Conservation (phyloP, 2,888 invertebrate species). For the Chloroclysta siterata region DNA sequence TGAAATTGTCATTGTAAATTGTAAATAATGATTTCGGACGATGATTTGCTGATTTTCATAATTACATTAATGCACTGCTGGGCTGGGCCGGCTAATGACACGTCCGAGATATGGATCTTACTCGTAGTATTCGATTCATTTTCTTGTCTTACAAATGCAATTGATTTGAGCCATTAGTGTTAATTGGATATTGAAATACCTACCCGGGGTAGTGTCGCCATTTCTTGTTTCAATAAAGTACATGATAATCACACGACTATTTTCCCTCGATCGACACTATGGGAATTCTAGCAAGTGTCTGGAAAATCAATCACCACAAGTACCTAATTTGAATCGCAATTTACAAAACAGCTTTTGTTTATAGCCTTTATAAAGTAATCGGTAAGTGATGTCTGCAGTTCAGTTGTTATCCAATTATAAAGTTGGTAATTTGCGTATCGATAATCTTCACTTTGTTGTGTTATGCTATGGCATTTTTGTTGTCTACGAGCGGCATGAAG, state of each 20-base stretch:
- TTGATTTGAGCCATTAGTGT: conserved; percentile 61
- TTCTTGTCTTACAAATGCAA: conserved; percentile 58
- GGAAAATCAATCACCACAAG: conserved; percentile 69
- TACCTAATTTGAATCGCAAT: conserved; percentile 40
- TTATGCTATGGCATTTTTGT: background rate
- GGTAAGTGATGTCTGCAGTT: conserved; percentile 3
- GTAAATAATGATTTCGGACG: conserved; percentile 67
- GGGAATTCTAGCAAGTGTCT: conserved; percentile 74
- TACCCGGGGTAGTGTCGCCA: conserved; percentile 70
- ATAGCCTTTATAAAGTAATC: conserved; percentile 20
- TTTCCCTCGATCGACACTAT: conserved; percentile 55
- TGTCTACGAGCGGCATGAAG: background rate
- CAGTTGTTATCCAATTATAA: conserved; percentile 4
- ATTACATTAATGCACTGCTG: conserved; percentile 63
- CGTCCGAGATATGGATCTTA: conserved; percentile 53
- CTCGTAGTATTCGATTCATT: conserved; percentile 47
- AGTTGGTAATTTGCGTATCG: background rate
- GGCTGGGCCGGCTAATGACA: conserved; percentile 44
- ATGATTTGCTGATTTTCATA: conserved; percentile 77
- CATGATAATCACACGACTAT: conserved; percentile 63
- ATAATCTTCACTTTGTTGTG: background rate
- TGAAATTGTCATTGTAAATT: conserved; percentile 58
- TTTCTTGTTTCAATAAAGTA: conserved; percentile 76
- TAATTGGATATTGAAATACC: conserved; percentile 72
- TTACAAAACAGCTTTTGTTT: conserved; percentile 34